A percentile compares a stretch with the other conserved stretches of the same genome.
Conservation (phyloP, 2,797 vertebrate species). For the Onychomys arenicola region DNA sequence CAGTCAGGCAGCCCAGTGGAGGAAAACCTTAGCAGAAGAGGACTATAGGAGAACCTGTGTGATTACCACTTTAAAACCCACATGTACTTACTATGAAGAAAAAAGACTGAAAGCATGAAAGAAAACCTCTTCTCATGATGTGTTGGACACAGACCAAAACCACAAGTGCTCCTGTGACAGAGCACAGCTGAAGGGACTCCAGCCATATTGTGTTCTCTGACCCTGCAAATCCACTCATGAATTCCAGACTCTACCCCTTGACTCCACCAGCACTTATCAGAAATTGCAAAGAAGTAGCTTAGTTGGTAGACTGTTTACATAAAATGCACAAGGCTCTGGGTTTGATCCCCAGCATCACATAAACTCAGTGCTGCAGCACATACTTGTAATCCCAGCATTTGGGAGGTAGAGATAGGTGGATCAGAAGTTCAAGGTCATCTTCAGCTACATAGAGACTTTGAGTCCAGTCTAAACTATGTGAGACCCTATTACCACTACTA, state of each 20-base stretch:
- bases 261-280: background rate
- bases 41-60: background rate
- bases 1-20: background rate
- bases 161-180: no score
- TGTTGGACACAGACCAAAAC: background rate
- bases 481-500: background rate
- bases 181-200: background rate
- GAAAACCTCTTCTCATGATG: background rate
- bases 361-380: background rate
- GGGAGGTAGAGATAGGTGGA: background rate
- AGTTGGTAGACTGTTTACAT: background rate
- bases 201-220: background rate
- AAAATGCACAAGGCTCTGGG: background rate
- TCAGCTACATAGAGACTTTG: background rate
- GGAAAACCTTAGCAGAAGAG: background rate
- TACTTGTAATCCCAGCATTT: background rate
- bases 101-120: background rate
- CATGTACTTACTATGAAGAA: background rate
- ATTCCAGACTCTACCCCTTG: background rate
- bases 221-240: background rate
- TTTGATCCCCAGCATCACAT: background rate
- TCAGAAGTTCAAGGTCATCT: background rate
- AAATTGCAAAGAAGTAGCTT: background rate
- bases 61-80: background rate
- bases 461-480: background rate